Evolutionary conservation across 2,888 invertebrate genomes (phyloP).

Genomic region (Scaptomyza parva): DNA sequence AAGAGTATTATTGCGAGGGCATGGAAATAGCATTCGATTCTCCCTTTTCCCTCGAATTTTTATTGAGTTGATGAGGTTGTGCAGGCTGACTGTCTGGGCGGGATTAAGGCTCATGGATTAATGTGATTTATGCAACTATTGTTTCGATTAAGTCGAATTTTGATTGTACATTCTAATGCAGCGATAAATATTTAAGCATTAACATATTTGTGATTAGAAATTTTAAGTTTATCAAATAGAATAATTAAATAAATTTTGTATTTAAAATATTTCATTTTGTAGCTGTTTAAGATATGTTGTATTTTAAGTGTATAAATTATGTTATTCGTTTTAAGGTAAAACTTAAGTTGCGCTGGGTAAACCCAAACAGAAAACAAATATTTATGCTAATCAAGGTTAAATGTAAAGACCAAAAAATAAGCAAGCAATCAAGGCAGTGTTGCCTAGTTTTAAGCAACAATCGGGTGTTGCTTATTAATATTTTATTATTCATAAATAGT

Average conservation of each 20-base stretch:
- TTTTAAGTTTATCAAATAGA: slow-evolving; percentile 2
- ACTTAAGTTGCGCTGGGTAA: not conserved
- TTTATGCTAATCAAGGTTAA: slow-evolving; percentile 18
- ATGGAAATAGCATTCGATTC: slow-evolving; percentile 39
- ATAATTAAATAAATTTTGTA: not conserved
- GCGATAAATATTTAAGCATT: not conserved
- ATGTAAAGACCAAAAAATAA: too few relatives aligned
- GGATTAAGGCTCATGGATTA: slow-evolving; percentile 50
- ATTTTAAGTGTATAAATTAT: not conserved
- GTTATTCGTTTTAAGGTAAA: not conserved
- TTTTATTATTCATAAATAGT: too few relatives aligned
- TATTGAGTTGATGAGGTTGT: slow-evolving; percentile 3
- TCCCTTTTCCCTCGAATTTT: not conserved
- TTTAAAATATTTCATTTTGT: not conserved
- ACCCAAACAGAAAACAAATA: not conserved
- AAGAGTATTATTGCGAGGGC: slow-evolving; percentile 62
- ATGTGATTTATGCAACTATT: slow-evolving; percentile 55
- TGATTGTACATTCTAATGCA: slow-evolving; percentile 23
- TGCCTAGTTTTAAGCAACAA: too few relatives aligned
- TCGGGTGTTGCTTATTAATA: too few relatives aligned
- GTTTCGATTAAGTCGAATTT: slow-evolving; percentile 31
- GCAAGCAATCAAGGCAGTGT: too few relatives aligned
- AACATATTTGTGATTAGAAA: slow-evolving; percentile 3
- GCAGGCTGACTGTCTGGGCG: slow-evolving; percentile 9
- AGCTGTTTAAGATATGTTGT: not conserved